Percentiles rank a stretch among this genome's conserved stretches.
These are phyloP conservation scores for Chalcis sispes DNA, from an alignment of 2,888 invertebrate genomes.

Conservation along the genomic window DNA sequence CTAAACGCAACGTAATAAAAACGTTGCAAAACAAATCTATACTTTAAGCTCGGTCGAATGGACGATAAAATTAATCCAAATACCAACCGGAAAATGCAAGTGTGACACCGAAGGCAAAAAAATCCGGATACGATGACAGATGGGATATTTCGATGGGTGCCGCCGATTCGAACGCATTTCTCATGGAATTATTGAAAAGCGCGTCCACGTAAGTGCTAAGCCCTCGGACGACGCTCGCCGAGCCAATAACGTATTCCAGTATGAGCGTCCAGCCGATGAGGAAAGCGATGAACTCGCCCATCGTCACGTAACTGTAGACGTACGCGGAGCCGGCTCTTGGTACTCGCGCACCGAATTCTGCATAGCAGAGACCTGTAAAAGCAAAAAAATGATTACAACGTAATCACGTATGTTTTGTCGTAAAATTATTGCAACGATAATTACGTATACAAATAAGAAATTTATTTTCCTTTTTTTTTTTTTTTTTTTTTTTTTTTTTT, in stretches of 20 bases:
- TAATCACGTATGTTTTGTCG: too few relatives aligned
- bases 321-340: constrained; percentile 95
- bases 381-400: too few relatives aligned
- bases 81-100: constrained; percentile 82
- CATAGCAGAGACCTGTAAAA: constrained; percentile 87
- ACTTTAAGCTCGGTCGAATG: neutral
- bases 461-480: too few relatives aligned
- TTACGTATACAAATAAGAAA: too few relatives aligned
- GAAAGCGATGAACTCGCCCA: constrained; percentile 94
- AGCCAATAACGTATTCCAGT: constrained; percentile 91
- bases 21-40: too few relatives aligned
- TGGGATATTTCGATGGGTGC: constrained; percentile 83
- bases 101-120: constrained; percentile 86
- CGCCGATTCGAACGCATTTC: constrained; percentile 79
- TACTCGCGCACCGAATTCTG: constrained; percentile 93
- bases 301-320: constrained; percentile 94
- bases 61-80: too few relatives aligned
- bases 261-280: constrained; percentile 96
- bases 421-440: too few relatives aligned
- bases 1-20: too few relatives aligned
- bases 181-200: constrained; percentile 82
- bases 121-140: constrained; percentile 85
- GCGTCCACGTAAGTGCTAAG: constrained; percentile 88
- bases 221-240: constrained; percentile 90
- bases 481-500: too few relatives aligned